Percentiles rank a stretch among this genome's conserved stretches.
Evolutionary conservation across 2,113 vertebrate species (phyloP).

Genomic region (Mola mola): DNA sequence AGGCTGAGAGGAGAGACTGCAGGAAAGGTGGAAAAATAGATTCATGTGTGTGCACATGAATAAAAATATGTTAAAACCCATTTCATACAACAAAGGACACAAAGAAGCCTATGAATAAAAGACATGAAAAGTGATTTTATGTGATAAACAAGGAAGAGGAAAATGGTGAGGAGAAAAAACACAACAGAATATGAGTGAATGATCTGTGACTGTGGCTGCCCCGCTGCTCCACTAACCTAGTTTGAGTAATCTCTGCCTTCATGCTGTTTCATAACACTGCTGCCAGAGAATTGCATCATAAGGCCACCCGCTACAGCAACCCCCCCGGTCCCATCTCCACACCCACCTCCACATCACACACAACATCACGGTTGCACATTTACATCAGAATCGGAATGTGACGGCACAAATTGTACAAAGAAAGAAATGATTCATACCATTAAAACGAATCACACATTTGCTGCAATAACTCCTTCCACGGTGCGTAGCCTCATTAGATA

Average conservation of each 20-base stretch:
- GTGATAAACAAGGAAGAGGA: constrained; percentile 17
- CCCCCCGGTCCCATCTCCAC: not conserved
- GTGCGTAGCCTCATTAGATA: not conserved
- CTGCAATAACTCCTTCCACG: not conserved
- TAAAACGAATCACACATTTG: not conserved
- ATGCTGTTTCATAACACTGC: constrained; percentile 80
- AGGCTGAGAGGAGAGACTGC: constrained; percentile 5
- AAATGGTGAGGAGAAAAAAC: constrained; percentile 23
- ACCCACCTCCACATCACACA: constrained; percentile 23
- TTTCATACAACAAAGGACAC: not conserved
- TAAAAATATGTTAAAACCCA: constrained; percentile 5
- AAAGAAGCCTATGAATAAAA: constrained; percentile 5
- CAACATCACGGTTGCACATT: constrained; percentile 6
- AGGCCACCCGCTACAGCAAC: constrained; percentile 33
- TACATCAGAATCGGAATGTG: constrained; percentile 4
- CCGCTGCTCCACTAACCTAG: constrained; percentile 83
- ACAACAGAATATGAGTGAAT: constrained; percentile 28
- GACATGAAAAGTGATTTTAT: not conserved
- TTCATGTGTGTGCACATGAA: constrained; percentile 12
- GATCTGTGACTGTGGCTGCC: constrained; percentile 52
- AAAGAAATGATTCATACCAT: not conserved
- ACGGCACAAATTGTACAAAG: not conserved
- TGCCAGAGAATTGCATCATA: constrained; percentile 81
- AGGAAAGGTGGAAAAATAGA: not conserved
- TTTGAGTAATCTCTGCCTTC: constrained; percentile 82